A percentile compares a stretch with the other conserved stretches of the same genome.
Conservation (phyloP, 2,113 vertebrate species). For the Psilopsiagon aymara region DNA sequence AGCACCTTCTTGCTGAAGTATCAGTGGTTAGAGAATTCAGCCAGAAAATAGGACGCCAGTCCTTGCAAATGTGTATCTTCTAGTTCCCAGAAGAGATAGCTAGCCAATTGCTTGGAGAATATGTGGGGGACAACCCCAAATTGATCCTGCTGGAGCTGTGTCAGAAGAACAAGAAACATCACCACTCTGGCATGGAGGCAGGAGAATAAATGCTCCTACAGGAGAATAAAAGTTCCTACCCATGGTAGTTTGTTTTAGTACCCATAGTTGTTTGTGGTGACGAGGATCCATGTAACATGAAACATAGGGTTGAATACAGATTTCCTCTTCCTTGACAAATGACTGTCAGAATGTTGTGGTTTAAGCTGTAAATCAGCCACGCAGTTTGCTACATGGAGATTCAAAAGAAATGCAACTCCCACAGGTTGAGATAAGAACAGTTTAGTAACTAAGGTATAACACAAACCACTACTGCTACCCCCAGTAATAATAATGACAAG, state of each 20-base stretch:
- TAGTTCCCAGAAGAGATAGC: neutral
- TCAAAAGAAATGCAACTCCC: too few relatives aligned
- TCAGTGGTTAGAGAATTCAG: neutral
- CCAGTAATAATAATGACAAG: too few relatives aligned
- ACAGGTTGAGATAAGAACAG: too few relatives aligned
- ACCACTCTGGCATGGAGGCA: neutral
- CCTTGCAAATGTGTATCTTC: neutral
- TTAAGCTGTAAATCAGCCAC: too few relatives aligned
- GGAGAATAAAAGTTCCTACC: neutral
- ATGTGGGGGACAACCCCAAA: neutral
- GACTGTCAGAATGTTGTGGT: neutral
- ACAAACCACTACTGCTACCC: too few relatives aligned
- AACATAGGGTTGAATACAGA: neutral
- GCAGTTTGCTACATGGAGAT: too few relatives aligned
- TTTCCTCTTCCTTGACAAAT: neutral
- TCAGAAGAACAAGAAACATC: neutral
- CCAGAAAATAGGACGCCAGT: neutral
- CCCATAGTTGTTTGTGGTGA: neutral
- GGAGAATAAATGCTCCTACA: neutral
- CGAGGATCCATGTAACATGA: neutral
- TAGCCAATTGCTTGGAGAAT: neutral
- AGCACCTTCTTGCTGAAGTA: neutral
- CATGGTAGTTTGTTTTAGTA: neutral
- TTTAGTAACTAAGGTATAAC: too few relatives aligned
- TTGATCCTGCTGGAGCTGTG: neutral